A percentile compares a stretch with the other conserved stretches of the same genome.
Conservation (phyloP, 2,888 invertebrate species). For the Hypercompe scribonia region DNA sequence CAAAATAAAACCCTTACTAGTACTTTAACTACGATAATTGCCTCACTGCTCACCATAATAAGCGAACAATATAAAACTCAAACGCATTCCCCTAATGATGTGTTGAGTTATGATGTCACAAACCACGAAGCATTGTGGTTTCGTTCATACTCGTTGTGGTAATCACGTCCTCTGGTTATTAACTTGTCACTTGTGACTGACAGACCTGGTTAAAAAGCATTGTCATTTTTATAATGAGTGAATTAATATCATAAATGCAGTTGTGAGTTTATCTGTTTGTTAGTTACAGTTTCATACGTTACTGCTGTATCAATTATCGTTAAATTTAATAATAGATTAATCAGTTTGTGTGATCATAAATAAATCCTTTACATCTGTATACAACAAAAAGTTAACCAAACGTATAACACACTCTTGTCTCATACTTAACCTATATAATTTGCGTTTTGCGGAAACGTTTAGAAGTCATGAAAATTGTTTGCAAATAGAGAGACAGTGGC, state of each 20-base stretch:
- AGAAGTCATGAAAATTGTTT: too few species aligned
- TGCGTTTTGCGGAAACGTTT: too few species aligned
- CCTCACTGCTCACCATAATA: not conserved
- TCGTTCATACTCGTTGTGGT: slow-evolving; percentile 33
- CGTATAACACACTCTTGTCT: too few species aligned
- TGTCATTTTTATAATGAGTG: not conserved
- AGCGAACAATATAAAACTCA: slow-evolving; percentile 2
- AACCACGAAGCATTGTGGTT: slow-evolving; percentile 39
- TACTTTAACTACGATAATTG: not conserved
- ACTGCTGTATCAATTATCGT: too few species aligned
- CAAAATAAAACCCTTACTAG: not conserved
- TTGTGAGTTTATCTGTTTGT: not conserved
- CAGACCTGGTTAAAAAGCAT: not conserved
- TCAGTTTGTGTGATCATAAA: too few species aligned
- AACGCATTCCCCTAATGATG: slow-evolving; percentile 32
- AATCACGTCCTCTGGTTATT: slow-evolving; percentile 28
- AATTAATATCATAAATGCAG: not conserved
- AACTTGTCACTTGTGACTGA: slow-evolving; percentile 35
- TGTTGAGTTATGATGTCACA: slow-evolving; percentile 35
- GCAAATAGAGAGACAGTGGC: too few species aligned
- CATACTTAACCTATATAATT: too few species aligned
- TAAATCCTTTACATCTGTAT: too few species aligned
- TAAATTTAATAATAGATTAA: too few species aligned
- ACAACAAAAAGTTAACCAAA: too few species aligned
- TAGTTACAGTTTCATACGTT: not conserved